Conservation (phyloP, 2,113 vertebrate species). For the Caracal caracal region DNA sequence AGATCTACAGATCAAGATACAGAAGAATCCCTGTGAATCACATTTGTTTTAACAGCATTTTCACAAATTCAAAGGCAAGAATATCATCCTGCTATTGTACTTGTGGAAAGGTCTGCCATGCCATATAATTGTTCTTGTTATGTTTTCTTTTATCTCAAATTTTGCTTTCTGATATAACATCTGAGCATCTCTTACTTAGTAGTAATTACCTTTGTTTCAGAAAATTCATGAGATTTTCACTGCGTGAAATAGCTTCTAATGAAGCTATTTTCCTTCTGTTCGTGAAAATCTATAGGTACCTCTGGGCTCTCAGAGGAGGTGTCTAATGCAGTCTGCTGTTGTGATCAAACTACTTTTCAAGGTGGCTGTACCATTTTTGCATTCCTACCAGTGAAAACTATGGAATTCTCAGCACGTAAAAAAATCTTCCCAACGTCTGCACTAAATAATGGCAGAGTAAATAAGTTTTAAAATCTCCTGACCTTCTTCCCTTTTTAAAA, state of each 20-base stretch:
- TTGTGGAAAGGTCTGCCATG: background rate
- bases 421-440: background rate
- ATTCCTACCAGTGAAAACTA: background rate
- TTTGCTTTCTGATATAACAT: background rate
- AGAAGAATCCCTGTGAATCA: background rate
- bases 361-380: background rate
- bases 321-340: background rate
- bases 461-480: background rate
- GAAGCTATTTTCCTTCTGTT: background rate
- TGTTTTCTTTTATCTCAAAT: background rate
- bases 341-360: background rate
- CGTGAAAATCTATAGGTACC: background rate
- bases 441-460: background rate
- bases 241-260: background rate
- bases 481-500: background rate
- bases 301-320: background rate
- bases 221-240: background rate
- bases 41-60: background rate
- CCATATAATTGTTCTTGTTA: background rate
- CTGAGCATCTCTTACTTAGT: background rate
- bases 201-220: background rate
- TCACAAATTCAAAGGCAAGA: background rate
- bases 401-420: background rate
- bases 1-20: background rate
- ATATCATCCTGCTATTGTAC: background rate